Conservation (phyloP, 2,113 vertebrate genomes). For the Phainopepla nitens region DNA sequence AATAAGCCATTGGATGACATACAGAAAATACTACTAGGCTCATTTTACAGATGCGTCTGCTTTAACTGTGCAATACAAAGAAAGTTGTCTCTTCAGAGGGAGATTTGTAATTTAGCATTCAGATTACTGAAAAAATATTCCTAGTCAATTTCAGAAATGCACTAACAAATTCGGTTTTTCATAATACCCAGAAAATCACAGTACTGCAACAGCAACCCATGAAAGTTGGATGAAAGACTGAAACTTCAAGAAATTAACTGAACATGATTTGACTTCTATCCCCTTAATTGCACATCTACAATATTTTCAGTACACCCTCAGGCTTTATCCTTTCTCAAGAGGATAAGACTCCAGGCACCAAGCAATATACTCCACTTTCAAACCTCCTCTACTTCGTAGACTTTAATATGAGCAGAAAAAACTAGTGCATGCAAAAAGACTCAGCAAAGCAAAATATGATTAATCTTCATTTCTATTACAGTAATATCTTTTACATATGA, state of each 20-base stretch:
- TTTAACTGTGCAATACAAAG: background rate
- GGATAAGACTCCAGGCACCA: background rate
- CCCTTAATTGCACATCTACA: background rate
- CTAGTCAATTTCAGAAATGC: background rate
- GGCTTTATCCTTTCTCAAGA: background rate
- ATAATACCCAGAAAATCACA: background rate
- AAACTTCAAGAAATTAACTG: background rate
- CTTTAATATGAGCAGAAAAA: background rate
- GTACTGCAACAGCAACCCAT: background rate
- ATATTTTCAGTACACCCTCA: background rate
- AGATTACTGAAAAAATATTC: background rate
- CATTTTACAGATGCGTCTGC: background rate
- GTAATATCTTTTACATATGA: background rate
- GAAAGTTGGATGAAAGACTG: background rate
- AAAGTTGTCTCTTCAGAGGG: background rate
- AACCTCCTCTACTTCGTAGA: background rate
- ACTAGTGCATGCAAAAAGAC: background rate
- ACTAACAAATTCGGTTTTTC: background rate
- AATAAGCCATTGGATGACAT: background rate
- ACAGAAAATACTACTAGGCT: background rate
- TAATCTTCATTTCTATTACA: background rate
- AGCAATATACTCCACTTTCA: background rate
- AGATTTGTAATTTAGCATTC: background rate
- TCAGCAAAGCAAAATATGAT: background rate
- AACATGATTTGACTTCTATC: background rate